These are phyloP conservation scores for Colinus virginianus DNA, from an alignment of 2,113 vertebrate species.

Conservation along the genomic window DNA sequence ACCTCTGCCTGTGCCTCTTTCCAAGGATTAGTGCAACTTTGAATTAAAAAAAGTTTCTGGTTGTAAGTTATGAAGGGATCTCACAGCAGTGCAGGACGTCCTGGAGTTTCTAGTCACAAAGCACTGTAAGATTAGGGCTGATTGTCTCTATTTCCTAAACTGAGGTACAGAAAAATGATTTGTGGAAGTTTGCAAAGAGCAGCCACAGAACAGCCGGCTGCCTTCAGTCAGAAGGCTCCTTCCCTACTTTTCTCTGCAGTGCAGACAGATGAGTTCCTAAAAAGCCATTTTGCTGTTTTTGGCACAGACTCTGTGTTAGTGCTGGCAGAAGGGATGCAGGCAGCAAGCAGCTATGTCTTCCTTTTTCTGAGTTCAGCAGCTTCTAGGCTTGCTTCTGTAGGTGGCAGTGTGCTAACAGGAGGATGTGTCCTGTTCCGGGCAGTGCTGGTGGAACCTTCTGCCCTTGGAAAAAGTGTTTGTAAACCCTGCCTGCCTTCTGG, in stretches of 20 bases:
- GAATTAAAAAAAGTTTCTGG: no score
- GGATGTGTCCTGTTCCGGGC: neutral
- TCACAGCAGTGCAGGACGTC: neutral
- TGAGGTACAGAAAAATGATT: neutral
- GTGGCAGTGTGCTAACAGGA: constrained; percentile 1
- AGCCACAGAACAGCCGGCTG: neutral
- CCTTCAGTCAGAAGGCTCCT: neutral
- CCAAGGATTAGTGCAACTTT: no score
- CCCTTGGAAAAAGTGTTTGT: fast-evolving
- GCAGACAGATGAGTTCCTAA: neutral
- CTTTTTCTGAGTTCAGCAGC: neutral
- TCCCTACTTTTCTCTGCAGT: neutral
- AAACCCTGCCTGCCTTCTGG: fast-evolving
- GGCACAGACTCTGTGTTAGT: fast-evolving
- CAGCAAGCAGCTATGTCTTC: fast-evolving
- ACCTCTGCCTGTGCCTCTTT: no score
- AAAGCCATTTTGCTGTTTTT: neutral
- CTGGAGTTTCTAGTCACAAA: neutral
- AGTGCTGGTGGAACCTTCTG: neutral
- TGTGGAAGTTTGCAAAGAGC: neutral
- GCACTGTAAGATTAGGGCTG: neutral
- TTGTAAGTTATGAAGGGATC: neutral
- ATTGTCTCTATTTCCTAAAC: neutral
- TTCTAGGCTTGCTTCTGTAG: neutral
- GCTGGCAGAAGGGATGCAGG: neutral